These are phyloP conservation scores for Drosophila guanche DNA, from an alignment of 1,140 invertebrate genomes.

Conservation along the genomic window DNA sequence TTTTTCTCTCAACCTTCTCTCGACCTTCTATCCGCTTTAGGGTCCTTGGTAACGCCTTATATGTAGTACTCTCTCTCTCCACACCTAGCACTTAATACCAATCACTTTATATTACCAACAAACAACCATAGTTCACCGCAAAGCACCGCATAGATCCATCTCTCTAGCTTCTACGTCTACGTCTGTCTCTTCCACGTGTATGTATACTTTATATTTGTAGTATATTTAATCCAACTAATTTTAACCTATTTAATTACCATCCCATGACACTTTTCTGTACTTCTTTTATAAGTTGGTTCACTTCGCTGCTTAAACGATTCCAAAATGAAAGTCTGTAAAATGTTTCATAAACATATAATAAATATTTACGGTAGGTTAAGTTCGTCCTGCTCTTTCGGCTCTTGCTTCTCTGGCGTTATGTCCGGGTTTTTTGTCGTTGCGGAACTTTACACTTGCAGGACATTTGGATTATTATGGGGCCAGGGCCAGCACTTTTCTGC, in stretches of 20 bases:
- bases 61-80: conserved; percentile 60
- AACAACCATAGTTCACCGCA: conserved; percentile 13
- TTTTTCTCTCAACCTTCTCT: conserved; percentile 53
- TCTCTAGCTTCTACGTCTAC: conserved; percentile 1
- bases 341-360: conserved; percentile 82
- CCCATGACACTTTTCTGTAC: conserved; percentile 54
- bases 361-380: conserved; percentile 80
- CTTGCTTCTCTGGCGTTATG: neutral
- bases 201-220: conserved; percentile 42
- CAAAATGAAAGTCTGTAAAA: conserved; percentile 79
- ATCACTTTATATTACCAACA: neutral
- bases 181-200: conserved; percentile 31
- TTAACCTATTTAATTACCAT: conserved; percentile 27
- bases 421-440: neutral
- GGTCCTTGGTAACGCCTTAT: conserved; percentile 78
- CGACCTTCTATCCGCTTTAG: conserved; percentile 51
- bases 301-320: conserved; percentile 69
- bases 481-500: conserved; percentile 16
- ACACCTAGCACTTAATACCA: neutral
- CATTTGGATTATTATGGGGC: conserved; percentile 38
- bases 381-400: conserved; percentile 14
- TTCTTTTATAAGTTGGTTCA: conserved; percentile 62
- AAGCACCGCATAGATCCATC: conserved; percentile 16
- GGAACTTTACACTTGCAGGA: conserved; percentile 19
- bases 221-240: conserved; percentile 43